Conservation (phyloP, 2,797 vertebrate genomes). For the Fratercula arctica region DNA sequence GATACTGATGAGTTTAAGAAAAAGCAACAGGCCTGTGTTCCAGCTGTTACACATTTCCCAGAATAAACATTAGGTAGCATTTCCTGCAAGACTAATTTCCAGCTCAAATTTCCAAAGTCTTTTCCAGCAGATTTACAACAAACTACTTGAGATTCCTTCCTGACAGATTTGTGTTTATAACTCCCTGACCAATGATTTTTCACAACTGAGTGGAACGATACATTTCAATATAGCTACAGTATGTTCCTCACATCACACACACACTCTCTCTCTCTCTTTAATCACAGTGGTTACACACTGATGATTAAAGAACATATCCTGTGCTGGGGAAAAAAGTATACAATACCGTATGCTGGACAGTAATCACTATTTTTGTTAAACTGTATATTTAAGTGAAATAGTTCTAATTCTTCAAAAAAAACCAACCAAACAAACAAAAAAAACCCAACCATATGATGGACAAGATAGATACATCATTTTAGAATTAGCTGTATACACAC, state of each 20-base stretch:
- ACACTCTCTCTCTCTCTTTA: neutral
- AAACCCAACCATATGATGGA: neutral
- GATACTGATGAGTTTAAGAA: neutral
- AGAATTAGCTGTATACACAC: neutral
- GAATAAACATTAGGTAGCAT: slow-evolving; percentile 34
- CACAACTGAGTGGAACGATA: neutral
- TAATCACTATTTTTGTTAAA: neutral
- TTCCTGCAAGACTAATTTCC: slow-evolving; percentile 22
- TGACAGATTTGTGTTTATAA: neutral
- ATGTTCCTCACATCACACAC: neutral
- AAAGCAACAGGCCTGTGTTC: neutral
- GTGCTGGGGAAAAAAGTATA: neutral
- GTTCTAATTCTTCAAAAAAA: neutral
- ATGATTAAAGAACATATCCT: neutral
- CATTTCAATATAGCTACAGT: neutral
- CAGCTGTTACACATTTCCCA: slow-evolving; percentile 23
- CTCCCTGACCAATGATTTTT: neutral
- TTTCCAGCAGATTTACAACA: slow-evolving; percentile 9
- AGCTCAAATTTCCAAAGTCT: slow-evolving; percentile 25
- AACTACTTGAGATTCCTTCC: neutral
- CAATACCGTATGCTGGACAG: neutral
- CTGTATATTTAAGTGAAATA: neutral
- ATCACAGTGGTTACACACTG: neutral
- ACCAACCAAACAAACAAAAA: neutral
- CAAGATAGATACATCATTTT: neutral